Evolutionary conservation across 35 echinoderm and acorn worm species (phyloP).

Genomic region (Ptychodera flava): DNA sequence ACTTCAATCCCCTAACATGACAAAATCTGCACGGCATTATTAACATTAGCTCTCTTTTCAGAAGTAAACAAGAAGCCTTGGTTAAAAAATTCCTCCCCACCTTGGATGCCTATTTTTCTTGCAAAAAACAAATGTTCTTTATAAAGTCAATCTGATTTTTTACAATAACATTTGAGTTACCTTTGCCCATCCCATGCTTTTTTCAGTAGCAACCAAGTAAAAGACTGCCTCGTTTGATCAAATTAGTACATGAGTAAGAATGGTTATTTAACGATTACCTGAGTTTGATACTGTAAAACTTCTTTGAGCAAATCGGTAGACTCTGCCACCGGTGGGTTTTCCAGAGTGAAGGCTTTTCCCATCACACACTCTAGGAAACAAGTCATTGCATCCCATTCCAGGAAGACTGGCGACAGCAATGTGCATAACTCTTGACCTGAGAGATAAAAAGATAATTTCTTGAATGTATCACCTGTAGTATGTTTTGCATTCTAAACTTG

Average conservation of each 20-base stretch:
- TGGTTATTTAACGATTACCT: conserved; percentile 44
- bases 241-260: too few relatives aligned
- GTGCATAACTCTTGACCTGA: conserved; percentile 53
- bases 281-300: conserved; percentile 32
- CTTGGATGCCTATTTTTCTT: conserved; percentile 29
- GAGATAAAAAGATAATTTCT: too few relatives aligned
- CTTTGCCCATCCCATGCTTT: background rate
- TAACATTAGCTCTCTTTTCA: background rate
- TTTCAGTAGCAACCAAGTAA: background rate
- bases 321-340: conserved; percentile 33
- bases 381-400: conserved; percentile 89
- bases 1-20: too few relatives aligned
- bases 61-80: background rate
- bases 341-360: conserved; percentile 33
- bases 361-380: conserved; percentile 83
- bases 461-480: too few relatives aligned
- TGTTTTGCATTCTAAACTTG: too few relatives aligned
- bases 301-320: conserved; percentile 32
- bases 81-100: background rate
- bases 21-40: too few relatives aligned
- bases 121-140: too few relatives aligned
- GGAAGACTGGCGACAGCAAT: conserved; percentile 46
- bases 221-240: too few relatives aligned
- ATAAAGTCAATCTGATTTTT: background rate
- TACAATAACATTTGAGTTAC: background rate